Conservation (phyloP, 2,797 vertebrate genomes). For the Hydrophis major region DNA sequence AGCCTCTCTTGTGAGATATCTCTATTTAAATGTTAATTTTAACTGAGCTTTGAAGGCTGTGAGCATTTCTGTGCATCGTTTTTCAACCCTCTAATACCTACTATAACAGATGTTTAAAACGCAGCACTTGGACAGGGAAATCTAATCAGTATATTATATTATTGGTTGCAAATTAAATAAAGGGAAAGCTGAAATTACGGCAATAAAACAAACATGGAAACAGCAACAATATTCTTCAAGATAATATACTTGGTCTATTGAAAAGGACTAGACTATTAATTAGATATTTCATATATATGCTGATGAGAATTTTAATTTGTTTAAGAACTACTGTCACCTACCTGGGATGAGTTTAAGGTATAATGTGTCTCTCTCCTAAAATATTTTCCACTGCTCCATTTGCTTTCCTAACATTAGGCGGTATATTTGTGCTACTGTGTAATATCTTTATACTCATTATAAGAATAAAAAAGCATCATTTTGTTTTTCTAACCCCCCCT, state of each 20-base stretch:
- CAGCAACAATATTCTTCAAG: background rate
- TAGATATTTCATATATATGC: slow-evolving; percentile 1
- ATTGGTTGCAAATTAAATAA: background rate
- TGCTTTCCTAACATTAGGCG: background rate
- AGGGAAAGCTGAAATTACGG: background rate
- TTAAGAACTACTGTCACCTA: background rate
- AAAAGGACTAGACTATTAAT: background rate
- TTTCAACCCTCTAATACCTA: background rate
- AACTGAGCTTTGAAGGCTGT: background rate
- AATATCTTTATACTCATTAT: background rate
- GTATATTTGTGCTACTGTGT: background rate
- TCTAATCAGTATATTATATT: background rate
- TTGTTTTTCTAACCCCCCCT: background rate
- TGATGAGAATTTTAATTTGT: slow-evolving; percentile 29
- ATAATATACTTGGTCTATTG: background rate
- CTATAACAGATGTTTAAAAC: background rate
- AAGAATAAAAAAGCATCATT: background rate
- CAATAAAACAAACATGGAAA: background rate
- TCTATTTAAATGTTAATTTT: background rate
- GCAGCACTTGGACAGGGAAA: background rate
- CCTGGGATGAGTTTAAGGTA: background rate
- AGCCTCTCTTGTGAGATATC: background rate
- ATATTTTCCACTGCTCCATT: background rate
- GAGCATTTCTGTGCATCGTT: background rate
- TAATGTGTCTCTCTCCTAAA: background rate